Percentiles rank a stretch among this genome's conserved stretches.
These are phyloP conservation scores for Sebastes reedi DNA, from an alignment of 2,797 vertebrate species.

Conservation along the genomic window DNA sequence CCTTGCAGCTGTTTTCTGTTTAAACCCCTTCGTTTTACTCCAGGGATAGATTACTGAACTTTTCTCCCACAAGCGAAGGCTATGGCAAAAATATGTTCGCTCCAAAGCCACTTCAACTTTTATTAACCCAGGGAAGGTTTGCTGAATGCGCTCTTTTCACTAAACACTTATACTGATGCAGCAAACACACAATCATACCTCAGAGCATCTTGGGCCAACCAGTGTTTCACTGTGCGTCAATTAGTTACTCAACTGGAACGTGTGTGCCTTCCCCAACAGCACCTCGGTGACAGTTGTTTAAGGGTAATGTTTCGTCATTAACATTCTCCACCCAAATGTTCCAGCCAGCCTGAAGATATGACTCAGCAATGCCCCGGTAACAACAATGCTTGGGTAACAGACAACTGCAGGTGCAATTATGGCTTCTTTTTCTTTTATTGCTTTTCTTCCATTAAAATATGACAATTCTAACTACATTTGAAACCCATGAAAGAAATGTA, in stretches of 20 bases:
- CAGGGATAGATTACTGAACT: neutral
- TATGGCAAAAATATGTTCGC: neutral
- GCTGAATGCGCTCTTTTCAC: constrained; percentile 18
- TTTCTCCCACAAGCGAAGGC: neutral
- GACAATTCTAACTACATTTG: neutral
- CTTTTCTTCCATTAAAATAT: constrained; percentile 4
- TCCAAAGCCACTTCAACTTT: constrained; percentile 5
- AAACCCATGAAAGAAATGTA: neutral
- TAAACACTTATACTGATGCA: constrained; percentile 5
- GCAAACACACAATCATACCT: constrained; percentile 1
- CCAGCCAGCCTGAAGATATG: constrained; percentile 20
- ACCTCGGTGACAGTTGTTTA: constrained; percentile 19
- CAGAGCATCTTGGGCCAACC: neutral
- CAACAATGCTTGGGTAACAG: neutral
- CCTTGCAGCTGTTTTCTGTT: neutral
- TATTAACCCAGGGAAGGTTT: constrained; percentile 7
- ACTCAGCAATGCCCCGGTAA: constrained; percentile 31
- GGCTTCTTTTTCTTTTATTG: neutral
- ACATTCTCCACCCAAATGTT: constrained; percentile 12
- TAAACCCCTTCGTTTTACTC: neutral
- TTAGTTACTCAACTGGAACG: constrained; percentile 27
- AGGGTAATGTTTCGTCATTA: constrained; percentile 37
- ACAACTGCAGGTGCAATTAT: constrained; percentile 3
- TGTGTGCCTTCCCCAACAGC: constrained; percentile 17
- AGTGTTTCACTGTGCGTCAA: neutral